These are phyloP conservation scores for Geotrupes spiniger DNA, from an alignment of 2,888 invertebrate species.

Conservation along the genomic window DNA sequence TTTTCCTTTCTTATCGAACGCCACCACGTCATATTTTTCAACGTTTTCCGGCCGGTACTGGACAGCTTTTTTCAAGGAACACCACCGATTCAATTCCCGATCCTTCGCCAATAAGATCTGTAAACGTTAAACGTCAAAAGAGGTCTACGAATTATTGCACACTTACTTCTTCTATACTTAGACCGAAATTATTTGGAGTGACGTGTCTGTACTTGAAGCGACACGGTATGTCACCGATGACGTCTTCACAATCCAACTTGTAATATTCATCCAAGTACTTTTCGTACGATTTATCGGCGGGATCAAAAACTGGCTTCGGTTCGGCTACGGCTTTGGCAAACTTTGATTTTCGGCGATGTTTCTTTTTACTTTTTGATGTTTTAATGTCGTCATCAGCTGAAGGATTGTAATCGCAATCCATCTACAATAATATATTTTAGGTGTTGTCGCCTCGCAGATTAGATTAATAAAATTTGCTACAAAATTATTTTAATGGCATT, in stretches of 20 bases:
- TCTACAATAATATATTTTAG: conserved; percentile 52
- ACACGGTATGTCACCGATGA: conserved; percentile 88
- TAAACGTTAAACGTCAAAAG: conserved; percentile 34
- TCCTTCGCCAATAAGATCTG: conserved; percentile 90
- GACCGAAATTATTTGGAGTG: conserved; percentile 86
- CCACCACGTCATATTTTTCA: conserved; percentile 76
- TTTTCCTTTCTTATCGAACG: conserved; percentile 70
- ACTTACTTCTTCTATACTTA: conserved; percentile 83
- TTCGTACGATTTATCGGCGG: conserved; percentile 72
- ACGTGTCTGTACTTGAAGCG: conserved; percentile 91
- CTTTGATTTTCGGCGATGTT: conserved; percentile 65
- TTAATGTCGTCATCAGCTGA: conserved; percentile 59
- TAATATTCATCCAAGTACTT: conserved; percentile 95
- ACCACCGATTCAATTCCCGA: conserved; percentile 93
- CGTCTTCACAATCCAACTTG: conserved; percentile 91
- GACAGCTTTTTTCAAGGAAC: conserved; percentile 83
- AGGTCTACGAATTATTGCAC: conserved; percentile 15
- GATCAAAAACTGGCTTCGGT: conserved; percentile 84
- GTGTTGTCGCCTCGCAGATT: conserved; percentile 27
- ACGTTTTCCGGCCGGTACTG: conserved; percentile 72
- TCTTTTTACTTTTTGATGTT: conserved; percentile 59
- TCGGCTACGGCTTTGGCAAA: conserved; percentile 69
- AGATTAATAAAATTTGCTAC: background rate
- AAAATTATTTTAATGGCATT: background rate
- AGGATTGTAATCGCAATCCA: conserved; percentile 86